phyloP scores from a whole-genome alignment of 1,140 invertebrate species.

The Colletes gigas region DNA sequence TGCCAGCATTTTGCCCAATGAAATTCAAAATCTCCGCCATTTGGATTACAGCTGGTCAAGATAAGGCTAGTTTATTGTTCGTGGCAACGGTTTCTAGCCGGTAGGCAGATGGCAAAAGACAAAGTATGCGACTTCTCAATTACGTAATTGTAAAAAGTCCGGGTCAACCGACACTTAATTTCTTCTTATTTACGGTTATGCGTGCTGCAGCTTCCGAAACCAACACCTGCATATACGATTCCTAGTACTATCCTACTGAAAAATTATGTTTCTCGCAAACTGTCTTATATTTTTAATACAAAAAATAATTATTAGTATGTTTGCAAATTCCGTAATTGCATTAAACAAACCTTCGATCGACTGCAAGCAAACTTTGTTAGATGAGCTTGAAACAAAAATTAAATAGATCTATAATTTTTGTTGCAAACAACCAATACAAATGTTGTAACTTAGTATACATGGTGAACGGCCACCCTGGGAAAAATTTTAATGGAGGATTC shows the following conservation, averaged over 20 bases:
- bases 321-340: background rate
- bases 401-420: too few species aligned
- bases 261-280: background rate
- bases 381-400: background rate
- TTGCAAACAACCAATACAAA: too few species aligned
- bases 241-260: too few species aligned
- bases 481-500: too few species aligned
- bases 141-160: constrained; percentile 29
- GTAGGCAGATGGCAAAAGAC: constrained; percentile 51
- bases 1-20: constrained; percentile 42
- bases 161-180: background rate
- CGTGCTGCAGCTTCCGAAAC: background rate
- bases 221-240: too few species aligned
- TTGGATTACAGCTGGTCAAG: constrained; percentile 62
- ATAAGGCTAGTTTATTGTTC: constrained; percentile 71
- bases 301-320: background rate
- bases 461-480: too few species aligned
- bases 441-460: too few species aligned
- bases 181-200: background rate
- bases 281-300: background rate
- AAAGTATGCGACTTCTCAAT: constrained; percentile 21
- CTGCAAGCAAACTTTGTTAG: constrained; percentile 6
- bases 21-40: constrained; percentile 72
- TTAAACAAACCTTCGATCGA: constrained; percentile 11
- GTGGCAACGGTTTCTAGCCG: constrained; percentile 56